phyloP scores from a whole-genome alignment of 2,113 vertebrate species.

The Oryzias javanicus region DNA sequence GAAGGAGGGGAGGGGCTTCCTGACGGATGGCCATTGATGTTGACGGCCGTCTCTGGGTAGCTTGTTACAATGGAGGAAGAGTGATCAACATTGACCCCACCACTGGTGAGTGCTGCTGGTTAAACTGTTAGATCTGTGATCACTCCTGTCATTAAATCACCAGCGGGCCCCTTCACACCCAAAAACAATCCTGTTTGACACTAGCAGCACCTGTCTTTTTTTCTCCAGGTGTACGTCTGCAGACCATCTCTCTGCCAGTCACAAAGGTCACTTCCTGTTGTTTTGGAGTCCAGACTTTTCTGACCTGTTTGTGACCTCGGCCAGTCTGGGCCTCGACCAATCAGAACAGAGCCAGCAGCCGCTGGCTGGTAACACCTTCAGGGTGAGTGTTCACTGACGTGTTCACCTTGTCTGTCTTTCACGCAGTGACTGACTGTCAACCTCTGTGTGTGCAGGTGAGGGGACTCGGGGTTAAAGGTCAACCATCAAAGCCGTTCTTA shows the following conservation, averaged over 20 bases:
- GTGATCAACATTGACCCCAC: conserved; percentile 88
- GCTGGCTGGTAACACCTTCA: conserved; percentile 84
- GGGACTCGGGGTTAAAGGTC: conserved; percentile 58
- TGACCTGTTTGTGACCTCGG: conserved; percentile 91
- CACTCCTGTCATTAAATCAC: neutral
- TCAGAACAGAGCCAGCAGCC: conserved; percentile 75
- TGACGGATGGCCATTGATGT: conserved; percentile 89
- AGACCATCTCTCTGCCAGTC: conserved; percentile 85
- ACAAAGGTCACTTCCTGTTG: conserved; percentile 90
- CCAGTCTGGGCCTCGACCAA: conserved; percentile 76
- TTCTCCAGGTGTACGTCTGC: conserved; percentile 83
- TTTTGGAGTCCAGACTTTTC: conserved; percentile 89
- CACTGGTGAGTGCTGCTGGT: conserved; percentile 75
- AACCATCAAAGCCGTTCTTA: conserved; percentile 36
- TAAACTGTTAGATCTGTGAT: neutral
- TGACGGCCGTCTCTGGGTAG: conserved; percentile 91
- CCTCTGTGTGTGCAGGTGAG: conserved; percentile 29
- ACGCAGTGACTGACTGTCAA: too few relatives aligned
- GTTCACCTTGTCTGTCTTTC: neutral
- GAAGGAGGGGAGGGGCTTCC: conserved; percentile 84
- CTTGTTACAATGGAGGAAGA: conserved; percentile 88
- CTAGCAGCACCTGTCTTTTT: neutral
- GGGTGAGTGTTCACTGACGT: conserved; percentile 60
- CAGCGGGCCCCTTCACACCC: too few relatives aligned
- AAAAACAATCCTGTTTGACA: neutral